Evolutionary conservation across 2,888 invertebrate species (phyloP).

Genomic region (Nemoura dubitans): DNA sequence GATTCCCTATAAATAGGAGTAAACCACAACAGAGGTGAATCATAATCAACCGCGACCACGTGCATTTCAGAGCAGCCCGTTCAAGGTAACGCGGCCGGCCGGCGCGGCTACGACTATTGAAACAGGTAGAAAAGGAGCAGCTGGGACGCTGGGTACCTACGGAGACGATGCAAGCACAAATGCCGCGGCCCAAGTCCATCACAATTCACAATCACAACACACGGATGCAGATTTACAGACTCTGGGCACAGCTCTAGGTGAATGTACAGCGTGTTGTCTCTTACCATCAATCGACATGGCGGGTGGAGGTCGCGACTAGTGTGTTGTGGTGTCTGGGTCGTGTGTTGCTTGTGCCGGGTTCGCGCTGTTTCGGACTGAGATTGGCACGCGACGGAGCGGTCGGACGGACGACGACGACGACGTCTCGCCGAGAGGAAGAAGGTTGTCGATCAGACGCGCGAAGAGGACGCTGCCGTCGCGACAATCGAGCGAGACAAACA

Average conservation of each 20-base stretch:
- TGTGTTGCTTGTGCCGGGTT: not conserved
- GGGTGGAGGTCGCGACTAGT: no score
- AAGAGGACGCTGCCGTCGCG: no score
- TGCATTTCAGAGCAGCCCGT: no score
- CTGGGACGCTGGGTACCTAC: not conserved
- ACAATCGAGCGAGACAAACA: no score
- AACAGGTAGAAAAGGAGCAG: not conserved
- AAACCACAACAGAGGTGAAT: not conserved
- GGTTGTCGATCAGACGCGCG: no score
- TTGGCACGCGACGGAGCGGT: not conserved
- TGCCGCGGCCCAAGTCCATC: no score
- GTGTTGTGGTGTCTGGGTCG: not conserved
- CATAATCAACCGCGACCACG: not conserved
- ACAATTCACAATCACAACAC: no score
- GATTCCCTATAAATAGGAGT: not conserved
- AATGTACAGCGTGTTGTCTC: not conserved
- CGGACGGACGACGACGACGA: no score
- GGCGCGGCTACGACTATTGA: not conserved
- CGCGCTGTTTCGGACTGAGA: not conserved
- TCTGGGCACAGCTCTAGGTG: no score
- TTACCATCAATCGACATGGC: not conserved
- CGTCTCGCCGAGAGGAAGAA: no score
- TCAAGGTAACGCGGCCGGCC: no score
- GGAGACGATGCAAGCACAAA: no score
- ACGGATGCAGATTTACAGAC: not conserved